These are phyloP conservation scores for Heliconius hermathena DNA, from an alignment of 1,140 invertebrate genomes.

Conservation along the genomic window DNA sequence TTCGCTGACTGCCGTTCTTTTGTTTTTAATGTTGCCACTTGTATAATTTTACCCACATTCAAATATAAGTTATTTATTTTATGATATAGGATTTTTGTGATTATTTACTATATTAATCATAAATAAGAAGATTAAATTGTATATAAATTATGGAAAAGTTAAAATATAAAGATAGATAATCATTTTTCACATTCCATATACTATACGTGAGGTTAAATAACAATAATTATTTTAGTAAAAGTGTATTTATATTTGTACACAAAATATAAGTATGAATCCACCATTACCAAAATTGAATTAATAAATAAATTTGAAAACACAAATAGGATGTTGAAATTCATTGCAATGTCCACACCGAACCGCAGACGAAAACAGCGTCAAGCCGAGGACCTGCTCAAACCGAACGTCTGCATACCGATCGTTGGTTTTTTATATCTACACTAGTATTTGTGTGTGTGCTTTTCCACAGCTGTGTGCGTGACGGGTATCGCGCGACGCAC, in stretches of 20 bases:
- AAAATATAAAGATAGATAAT: neutral
- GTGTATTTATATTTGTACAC: too few relatives aligned
- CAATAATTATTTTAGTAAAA: neutral
- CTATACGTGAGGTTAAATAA: neutral
- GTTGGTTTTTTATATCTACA: conserved; percentile 78
- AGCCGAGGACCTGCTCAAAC: conserved; percentile 79
- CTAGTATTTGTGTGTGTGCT: conserved; percentile 62
- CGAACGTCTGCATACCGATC: conserved; percentile 82
- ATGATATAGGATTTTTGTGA: neutral
- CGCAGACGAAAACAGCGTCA: conserved; percentile 81
- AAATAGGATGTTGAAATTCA: neutral
- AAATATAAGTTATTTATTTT: neutral
- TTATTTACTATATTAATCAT: neutral
- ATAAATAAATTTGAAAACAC: neutral
- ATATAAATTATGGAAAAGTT: neutral
- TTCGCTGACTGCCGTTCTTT: conserved; percentile 83
- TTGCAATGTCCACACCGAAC: conserved; percentile 62
- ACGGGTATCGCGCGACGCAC: conserved; percentile 64
- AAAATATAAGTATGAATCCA: too few relatives aligned
- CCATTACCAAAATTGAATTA: neutral
- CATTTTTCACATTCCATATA: neutral
- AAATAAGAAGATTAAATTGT: neutral
- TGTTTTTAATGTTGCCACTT: conserved; percentile 80
- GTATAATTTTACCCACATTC: conserved; percentile 39
- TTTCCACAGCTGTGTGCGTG: conserved; percentile 54